A percentile compares a stretch with the other conserved stretches of the same genome.
phyloP scores from a whole-genome alignment of 2,888 invertebrate genomes.

The Xanthostigma xanthostigma region DNA sequence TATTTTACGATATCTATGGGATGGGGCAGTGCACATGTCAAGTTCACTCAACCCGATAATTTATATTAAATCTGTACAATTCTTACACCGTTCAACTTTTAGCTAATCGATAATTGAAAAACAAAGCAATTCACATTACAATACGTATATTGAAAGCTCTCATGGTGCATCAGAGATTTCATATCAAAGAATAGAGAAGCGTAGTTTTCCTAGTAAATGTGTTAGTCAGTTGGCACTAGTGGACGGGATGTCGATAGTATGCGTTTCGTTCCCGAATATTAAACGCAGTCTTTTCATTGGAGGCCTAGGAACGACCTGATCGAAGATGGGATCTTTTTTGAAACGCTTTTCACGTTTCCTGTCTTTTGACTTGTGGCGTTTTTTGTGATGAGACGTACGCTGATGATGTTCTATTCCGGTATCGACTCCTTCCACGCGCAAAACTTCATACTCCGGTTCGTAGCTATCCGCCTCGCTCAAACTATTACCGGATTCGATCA shows the following conservation, averaged over 20 bases:
- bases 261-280: slow-evolving; percentile 79
- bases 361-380: slow-evolving; percentile 43
- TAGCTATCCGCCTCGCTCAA: slow-evolving; percentile 42
- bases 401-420: slow-evolving; percentile 41
- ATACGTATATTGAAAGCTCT: no score
- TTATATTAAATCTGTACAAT: no score
- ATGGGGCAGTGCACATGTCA: no score
- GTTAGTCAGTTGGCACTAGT: slow-evolving; percentile 37
- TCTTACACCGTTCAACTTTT: no score
- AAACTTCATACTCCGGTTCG: slow-evolving; percentile 70
- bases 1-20: no score
- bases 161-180: background rate
- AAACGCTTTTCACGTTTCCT: slow-evolving; percentile 23
- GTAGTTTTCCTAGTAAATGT: slow-evolving; percentile 9
- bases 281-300: slow-evolving; percentile 74
- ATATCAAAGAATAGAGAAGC: slow-evolving; percentile 4
- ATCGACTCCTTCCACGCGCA: slow-evolving; percentile 67
- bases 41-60: no score
- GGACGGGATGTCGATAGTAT: slow-evolving; percentile 76
- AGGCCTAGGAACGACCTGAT: slow-evolving; percentile 42
- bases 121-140: no score
- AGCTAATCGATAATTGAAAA: no score
- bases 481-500: slow-evolving; percentile 64
- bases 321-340: slow-evolving; percentile 20
- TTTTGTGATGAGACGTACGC: slow-evolving; percentile 41